Evolutionary conservation across 2,797 vertebrate species (phyloP).

Genomic region (Astyanax mexicanus): DNA sequence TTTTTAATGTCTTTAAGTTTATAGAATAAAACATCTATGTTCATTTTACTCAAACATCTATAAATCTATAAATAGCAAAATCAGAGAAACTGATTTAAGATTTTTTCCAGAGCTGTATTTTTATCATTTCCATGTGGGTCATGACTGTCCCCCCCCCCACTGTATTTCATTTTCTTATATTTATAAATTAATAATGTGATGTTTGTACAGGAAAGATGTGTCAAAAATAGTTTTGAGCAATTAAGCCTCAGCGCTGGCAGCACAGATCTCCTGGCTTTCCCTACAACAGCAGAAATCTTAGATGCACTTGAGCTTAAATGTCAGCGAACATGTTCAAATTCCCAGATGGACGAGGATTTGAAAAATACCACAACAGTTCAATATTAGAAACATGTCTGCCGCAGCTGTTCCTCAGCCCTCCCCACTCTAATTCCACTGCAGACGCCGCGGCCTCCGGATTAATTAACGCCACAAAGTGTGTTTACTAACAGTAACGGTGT

Average conservation of each 20-base stretch:
- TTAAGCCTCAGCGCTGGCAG: not conserved
- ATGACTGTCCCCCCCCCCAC: too few relatives aligned
- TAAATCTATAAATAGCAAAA: too few relatives aligned
- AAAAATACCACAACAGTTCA: not conserved
- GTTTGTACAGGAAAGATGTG: not conserved
- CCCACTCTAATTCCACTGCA: not conserved
- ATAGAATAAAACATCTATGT: too few relatives aligned
- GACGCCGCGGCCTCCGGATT: not conserved
- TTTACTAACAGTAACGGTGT: not conserved
- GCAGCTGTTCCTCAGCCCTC: not conserved
- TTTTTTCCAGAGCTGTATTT: too few relatives aligned
- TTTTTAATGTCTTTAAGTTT: too few relatives aligned
- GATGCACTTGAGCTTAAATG: not conserved
- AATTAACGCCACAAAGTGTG: not conserved
- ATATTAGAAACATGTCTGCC: not conserved
- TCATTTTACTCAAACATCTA: too few relatives aligned
- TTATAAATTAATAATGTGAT: not conserved
- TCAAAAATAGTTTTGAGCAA: not conserved
- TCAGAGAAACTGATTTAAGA: too few relatives aligned
- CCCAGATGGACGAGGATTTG: not conserved
- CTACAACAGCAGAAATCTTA: not conserved
- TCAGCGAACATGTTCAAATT: not conserved
- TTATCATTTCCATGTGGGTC: too few relatives aligned
- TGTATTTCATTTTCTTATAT: not conserved
- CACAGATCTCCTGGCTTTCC: not conserved